phyloP scores from a whole-genome alignment of 2,113 vertebrate genomes.

The Amphiprion ocellaris region DNA sequence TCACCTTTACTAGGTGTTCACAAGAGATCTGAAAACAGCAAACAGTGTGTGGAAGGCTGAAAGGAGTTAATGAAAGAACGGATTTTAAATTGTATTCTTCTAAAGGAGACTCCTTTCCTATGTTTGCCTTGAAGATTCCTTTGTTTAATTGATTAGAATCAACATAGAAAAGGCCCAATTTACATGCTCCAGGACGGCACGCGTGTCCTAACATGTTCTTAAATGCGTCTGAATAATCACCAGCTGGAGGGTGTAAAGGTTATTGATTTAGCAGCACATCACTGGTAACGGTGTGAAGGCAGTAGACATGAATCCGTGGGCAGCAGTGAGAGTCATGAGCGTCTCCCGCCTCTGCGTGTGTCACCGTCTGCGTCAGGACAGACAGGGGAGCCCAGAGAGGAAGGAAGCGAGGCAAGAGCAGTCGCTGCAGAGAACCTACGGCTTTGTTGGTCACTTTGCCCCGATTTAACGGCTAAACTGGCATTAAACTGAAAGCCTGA shows the following conservation, averaged over 20 bases:
- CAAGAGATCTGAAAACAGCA: background rate
- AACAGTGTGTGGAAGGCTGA: background rate
- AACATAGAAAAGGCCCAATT: no score
- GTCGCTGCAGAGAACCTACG: rapidly evolving
- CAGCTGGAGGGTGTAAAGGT: slow-evolving; percentile 36
- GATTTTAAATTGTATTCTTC: no score
- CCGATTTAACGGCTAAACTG: background rate
- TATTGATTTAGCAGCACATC: slow-evolving; percentile 49
- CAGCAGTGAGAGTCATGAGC: slow-evolving; percentile 34
- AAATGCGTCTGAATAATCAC: slow-evolving; percentile 11
- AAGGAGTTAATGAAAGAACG: background rate
- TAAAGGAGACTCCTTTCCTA: no score
- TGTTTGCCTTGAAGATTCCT: no score
- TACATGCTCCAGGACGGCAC: background rate
- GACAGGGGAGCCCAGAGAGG: slow-evolving; percentile 41
- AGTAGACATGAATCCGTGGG: slow-evolving; percentile 52
- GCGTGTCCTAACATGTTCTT: background rate
- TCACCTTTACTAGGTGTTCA: slow-evolving; percentile 9
- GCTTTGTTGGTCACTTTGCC: background rate
- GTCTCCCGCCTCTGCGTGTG: slow-evolving; percentile 59
- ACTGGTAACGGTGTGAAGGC: slow-evolving; percentile 37
- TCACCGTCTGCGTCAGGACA: slow-evolving; percentile 74
- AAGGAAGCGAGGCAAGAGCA: slow-evolving; percentile 2
- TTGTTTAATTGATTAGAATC: no score
- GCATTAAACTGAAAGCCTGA: background rate